A percentile compares a stretch with the other conserved stretches of the same genome.
Evolutionary conservation across 2,888 invertebrate species (phyloP).

Genomic region (Baronia brevicornis): DNA sequence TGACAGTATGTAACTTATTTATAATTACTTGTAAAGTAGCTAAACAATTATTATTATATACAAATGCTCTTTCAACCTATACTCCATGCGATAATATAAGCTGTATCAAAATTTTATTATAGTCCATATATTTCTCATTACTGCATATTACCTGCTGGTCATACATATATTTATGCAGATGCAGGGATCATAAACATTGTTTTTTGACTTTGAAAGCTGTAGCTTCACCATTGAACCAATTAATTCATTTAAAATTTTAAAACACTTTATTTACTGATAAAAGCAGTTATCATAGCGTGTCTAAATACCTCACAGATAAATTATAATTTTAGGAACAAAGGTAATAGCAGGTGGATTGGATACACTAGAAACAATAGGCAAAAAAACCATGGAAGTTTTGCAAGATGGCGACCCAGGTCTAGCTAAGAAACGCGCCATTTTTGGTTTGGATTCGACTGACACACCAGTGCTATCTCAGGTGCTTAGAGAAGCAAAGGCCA

Average conservation of each 20-base stretch:
- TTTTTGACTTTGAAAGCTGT: too few relatives aligned
- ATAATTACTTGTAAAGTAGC: too few relatives aligned
- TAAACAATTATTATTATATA: too few relatives aligned
- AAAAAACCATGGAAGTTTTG: slow-evolving; percentile 94
- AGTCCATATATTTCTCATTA: too few relatives aligned
- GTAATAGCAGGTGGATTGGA: slow-evolving; percentile 88
- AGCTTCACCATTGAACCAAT: too few relatives aligned
- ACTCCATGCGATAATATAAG: too few relatives aligned
- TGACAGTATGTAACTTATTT: not conserved
- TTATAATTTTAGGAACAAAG: slow-evolving; percentile 72
- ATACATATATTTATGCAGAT: too few relatives aligned
- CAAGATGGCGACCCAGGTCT: slow-evolving; percentile 95
- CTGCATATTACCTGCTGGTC: too few relatives aligned
- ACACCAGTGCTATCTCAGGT: slow-evolving; percentile 78
- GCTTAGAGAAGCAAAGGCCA: slow-evolving; percentile 83
- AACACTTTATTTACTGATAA: slow-evolving; percentile 3
- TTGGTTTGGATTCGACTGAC: slow-evolving; percentile 74
- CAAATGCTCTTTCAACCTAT: too few relatives aligned
- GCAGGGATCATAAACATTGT: too few relatives aligned
- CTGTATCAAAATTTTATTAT: too few relatives aligned
- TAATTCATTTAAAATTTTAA: too few relatives aligned
- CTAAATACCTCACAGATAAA: not conserved
- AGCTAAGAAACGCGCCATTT: slow-evolving; percentile 83
- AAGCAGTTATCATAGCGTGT: not conserved
- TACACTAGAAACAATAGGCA: slow-evolving; percentile 93